Evolutionary conservation across 2,888 invertebrate genomes (phyloP), one percentile per base, ranked within the genome.

Genomic region (Druceiella hillmani): DNA sequence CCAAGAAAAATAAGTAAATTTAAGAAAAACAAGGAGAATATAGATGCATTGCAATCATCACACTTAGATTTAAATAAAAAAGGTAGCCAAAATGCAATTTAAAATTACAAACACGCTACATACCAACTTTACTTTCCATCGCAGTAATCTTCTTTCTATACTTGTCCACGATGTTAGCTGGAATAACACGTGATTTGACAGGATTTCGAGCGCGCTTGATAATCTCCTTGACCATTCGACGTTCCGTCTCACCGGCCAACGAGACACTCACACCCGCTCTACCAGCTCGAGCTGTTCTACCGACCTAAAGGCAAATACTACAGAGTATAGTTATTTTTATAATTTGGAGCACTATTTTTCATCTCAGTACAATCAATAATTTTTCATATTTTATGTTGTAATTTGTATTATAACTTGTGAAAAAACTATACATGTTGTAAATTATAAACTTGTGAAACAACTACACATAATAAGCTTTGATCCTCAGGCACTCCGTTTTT

Each of bases 231-330:
- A 99, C 86, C 3, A 98, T 76, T 53, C 78, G 80, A 2, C 98
- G 76, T 64, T 99, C 98, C 40, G 78, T 79, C 62, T 99, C 98
- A 1, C 95, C 95, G 32, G 94, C 93, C 33, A 99, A 68, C 1
- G 95, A 94, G 4, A 99, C 91, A 0, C 98, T 92, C 40, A 91
- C 85, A 14, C 98, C 98, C 9, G 85, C 86, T 35, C 87, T 79
- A 0, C 97, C 97, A 5, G 98, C 98, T 55, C 98, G 77, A 0
- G 98, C 98, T 2, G 98, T 99, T 52, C 98, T 75, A 22, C 98
- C 98, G 5, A 98, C 92, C 62, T 71, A 49, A 4, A 17, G 17
- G 6, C 10, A 30, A 29, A 29, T 11, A 4, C 2, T 7, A 24
- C 22, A 15, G n/a, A 31, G 25, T 17, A 25, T 13, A 4, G n/a